Evolutionary conservation across 1,140 invertebrate species (phyloP).

Genomic region (Bicyclus anynana): DNA sequence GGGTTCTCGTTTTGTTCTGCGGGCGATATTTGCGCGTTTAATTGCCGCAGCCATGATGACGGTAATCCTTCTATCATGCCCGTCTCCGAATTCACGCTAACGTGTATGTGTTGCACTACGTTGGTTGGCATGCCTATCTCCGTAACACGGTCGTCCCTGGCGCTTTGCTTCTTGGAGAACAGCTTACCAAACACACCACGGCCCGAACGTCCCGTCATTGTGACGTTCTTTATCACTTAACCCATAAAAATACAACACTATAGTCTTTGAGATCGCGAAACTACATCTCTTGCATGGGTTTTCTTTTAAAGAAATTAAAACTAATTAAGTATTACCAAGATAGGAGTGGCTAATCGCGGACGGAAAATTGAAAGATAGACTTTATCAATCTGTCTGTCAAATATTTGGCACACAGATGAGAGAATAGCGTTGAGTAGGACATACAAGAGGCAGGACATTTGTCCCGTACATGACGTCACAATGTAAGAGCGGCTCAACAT

Average conservation of each 20-base stretch:
- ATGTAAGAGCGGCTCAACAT: no score
- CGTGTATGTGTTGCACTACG: slow-evolving; percentile 89
- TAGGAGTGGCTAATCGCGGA: slow-evolving; percentile 72
- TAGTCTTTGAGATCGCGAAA: slow-evolving; percentile 44
- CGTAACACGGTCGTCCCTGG: slow-evolving; percentile 66
- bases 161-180: slow-evolving; percentile 65
- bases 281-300: slow-evolving; percentile 55
- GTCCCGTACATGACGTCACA: no score
- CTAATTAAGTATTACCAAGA: slow-evolving; percentile 52
- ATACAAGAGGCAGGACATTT: no score
- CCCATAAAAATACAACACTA: slow-evolving; percentile 51
- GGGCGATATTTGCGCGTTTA: slow-evolving; percentile 92
- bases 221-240: slow-evolving; percentile 38
- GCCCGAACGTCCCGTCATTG: slow-evolving; percentile 70
- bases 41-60: slow-evolving; percentile 85
- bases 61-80: slow-evolving; percentile 89
- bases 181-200: slow-evolving; percentile 72
- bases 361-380: slow-evolving; percentile 49
- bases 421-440: no score
- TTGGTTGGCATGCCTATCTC: slow-evolving; percentile 87
- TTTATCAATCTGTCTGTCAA: slow-evolving; percentile 68
- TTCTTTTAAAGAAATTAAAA: slow-evolving; percentile 36
- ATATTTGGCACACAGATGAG: slow-evolving; percentile 28
- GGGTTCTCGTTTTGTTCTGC: slow-evolving; percentile 95
- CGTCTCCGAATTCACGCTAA: slow-evolving; percentile 86